Conservation (phyloP, 2,113 vertebrate genomes). For the Herpetotheres cachinnans region DNA sequence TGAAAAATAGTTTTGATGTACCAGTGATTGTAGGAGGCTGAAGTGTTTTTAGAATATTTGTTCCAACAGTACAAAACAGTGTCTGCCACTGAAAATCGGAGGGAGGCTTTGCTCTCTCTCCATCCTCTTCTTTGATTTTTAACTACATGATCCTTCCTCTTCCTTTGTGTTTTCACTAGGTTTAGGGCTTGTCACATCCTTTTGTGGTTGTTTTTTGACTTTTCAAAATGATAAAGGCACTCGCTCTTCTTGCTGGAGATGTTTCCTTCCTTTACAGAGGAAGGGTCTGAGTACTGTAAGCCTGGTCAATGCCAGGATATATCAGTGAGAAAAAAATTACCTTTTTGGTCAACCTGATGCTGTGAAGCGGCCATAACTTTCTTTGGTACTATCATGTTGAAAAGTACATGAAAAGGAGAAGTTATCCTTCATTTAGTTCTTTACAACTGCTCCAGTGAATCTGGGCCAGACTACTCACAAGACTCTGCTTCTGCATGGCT, state of each 20-base stretch:
- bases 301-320: neutral
- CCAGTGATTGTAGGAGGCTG: neutral
- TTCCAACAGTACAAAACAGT: neutral
- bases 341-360: neutral
- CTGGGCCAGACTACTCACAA: neutral
- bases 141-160: neutral
- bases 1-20: neutral
- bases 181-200: neutral
- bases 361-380: neutral
- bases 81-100: neutral
- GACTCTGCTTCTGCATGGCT: neutral
- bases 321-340: neutral
- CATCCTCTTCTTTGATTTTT: neutral
- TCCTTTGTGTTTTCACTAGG: neutral
- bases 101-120: neutral
- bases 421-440: neutral
- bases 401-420: neutral
- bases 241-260: neutral
- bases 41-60: neutral
- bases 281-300: neutral
- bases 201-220: neutral
- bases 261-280: neutral
- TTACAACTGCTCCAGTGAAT: neutral
- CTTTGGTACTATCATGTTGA: neutral
- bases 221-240: neutral